Percentiles rank a stretch among this genome's conserved stretches.
Evolutionary conservation across 1,140 invertebrate species (phyloP).

Genomic region (Drosophila lini): DNA sequence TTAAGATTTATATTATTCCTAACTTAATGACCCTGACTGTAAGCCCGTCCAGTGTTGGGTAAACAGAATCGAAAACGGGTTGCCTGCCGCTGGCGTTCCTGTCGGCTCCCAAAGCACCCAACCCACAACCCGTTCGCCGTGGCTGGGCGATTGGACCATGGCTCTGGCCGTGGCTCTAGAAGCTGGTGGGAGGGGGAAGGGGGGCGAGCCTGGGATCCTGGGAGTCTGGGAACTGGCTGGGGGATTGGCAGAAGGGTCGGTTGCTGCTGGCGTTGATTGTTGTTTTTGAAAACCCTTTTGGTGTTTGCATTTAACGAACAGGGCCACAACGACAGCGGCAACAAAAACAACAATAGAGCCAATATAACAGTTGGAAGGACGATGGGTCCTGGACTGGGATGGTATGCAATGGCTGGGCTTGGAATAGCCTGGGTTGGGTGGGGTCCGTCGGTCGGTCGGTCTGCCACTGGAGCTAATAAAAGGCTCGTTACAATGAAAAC

Average conservation of each 20-base stretch:
- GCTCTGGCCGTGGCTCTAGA: conserved; percentile 25
- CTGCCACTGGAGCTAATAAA: conserved; percentile 70
- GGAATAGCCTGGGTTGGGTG: not conserved
- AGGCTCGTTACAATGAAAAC: conserved; percentile 82
- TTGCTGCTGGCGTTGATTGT: conserved; percentile 66
- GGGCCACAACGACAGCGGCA: conserved; percentile 66
- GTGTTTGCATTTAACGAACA: conserved; percentile 83
- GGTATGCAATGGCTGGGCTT: not conserved
- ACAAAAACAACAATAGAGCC: conserved; percentile 71
- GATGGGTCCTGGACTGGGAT: conserved; percentile 3
- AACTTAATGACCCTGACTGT: conserved; percentile 28
- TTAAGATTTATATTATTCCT: conserved; percentile 1
- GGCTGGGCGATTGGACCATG: conserved; percentile 37
- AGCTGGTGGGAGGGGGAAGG: no score
- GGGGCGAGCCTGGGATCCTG: not conserved
- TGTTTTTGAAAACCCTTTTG: conserved; percentile 77
- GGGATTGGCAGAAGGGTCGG: conserved; percentile 13
- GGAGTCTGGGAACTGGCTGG: conserved; percentile 1
- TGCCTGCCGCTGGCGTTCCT: conserved; percentile 60
- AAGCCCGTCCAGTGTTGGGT: conserved; percentile 27
- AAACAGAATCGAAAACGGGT: conserved; percentile 80
- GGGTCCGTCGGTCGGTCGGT: not conserved
- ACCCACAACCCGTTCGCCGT: conserved; percentile 13
- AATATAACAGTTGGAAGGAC: conserved; percentile 48
- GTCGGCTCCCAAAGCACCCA: conserved; percentile 11